Percentiles rank a stretch among this genome's conserved stretches.
These are phyloP conservation scores for Enteromius unitaeniatus DNA, from an alignment of 2,797 vertebrate species.

Conservation along the genomic window DNA sequence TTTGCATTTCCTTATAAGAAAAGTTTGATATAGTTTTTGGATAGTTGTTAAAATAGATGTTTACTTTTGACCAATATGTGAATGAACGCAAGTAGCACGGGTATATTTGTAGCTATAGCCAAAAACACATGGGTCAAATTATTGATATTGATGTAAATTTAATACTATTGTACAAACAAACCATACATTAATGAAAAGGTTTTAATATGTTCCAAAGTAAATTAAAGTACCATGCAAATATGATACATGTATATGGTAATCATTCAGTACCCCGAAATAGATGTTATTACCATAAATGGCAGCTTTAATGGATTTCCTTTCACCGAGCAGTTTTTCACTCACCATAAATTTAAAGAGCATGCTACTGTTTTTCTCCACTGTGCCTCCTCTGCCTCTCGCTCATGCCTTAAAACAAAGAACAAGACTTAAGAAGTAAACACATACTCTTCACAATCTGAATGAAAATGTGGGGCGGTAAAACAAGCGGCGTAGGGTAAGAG, in stretches of 20 bases:
- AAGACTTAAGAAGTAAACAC: neutral
- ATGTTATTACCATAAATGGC: neutral
- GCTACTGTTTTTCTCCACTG: constrained; percentile 70
- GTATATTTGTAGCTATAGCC: too few species aligned
- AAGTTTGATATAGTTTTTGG: neutral
- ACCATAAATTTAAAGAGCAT: constrained; percentile 79
- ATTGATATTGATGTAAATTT: too few species aligned
- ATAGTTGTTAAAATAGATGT: neutral
- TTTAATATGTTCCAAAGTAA: neutral
- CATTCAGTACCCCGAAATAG: neutral
- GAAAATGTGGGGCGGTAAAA: constrained; percentile 15
- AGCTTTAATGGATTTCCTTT: neutral
- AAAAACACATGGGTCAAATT: too few species aligned
- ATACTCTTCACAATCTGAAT: neutral
- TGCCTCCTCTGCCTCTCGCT: constrained; percentile 56
- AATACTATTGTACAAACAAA: too few species aligned
- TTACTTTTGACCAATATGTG: neutral
- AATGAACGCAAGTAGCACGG: too few species aligned
- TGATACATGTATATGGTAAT: neutral
- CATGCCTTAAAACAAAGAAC: constrained; percentile 65
- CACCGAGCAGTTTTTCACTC: constrained; percentile 51
- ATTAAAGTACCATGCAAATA: neutral
- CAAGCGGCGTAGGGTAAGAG: neutral
- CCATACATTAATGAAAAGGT: neutral
- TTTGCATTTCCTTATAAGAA: neutral